Conservation (phyloP, 2,888 invertebrate genomes). For the Petrophora chlorosata region DNA sequence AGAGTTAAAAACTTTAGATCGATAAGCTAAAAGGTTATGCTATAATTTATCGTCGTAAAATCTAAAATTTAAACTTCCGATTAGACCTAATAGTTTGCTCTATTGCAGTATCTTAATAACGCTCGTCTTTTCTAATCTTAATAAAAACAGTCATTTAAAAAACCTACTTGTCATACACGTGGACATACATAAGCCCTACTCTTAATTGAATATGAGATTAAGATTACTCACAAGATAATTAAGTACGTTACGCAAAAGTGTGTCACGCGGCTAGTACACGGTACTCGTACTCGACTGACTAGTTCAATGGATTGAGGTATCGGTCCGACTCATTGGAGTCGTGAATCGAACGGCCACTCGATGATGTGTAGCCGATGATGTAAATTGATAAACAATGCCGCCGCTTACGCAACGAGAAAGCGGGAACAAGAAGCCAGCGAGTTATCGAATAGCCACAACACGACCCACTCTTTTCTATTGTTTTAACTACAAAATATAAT, state of each 20-base stretch:
- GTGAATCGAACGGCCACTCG: constrained; percentile 36
- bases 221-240: constrained; percentile 20
- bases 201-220: constrained; percentile 29
- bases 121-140: too few relatives aligned
- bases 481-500: constrained; percentile 19
- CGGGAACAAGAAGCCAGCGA: constrained; percentile 48
- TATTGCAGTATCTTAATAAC: too few relatives aligned
- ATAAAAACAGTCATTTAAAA: too few relatives aligned
- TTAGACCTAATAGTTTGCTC: too few relatives aligned
- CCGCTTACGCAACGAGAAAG: constrained; percentile 69
- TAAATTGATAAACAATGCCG: constrained; percentile 64
- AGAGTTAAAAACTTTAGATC: constrained; percentile 29
- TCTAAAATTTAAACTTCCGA: background rate
- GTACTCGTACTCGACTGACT: constrained; percentile 28
- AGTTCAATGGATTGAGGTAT: constrained; percentile 28
- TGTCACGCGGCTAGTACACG: constrained; percentile 16
- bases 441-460: constrained; percentile 57
- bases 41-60: constrained; percentile 15
- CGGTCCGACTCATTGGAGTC: constrained; percentile 33
- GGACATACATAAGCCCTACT: background rate
- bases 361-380: constrained; percentile 53
- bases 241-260: constrained; percentile 30
- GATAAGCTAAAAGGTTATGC: constrained; percentile 21
- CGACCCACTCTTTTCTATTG: constrained; percentile 39
- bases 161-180: background rate